phyloP scores from a whole-genome alignment of 2,113 vertebrate genomes.

The Symphodus melops region DNA sequence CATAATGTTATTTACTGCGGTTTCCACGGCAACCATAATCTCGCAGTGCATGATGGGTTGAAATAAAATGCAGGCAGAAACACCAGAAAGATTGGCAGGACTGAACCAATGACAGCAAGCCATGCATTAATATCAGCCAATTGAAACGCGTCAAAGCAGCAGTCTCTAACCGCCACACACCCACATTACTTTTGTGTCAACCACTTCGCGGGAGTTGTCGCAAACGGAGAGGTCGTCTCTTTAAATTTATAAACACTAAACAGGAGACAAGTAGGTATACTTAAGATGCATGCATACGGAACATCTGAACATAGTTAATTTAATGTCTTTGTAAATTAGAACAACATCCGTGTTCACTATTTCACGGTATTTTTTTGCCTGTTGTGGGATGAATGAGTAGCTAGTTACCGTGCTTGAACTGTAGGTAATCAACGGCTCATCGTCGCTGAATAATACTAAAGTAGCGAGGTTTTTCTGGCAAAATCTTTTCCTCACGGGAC shows the following conservation, averaged over 20 bases:
- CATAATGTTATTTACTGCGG: constrained; percentile 46
- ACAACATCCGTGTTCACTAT: not conserved
- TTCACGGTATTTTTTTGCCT: not conserved
- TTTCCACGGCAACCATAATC: constrained; percentile 57
- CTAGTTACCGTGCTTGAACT: constrained; percentile 18
- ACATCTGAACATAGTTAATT: not conserved
- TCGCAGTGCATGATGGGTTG: constrained; percentile 80
- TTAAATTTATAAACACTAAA: constrained; percentile 35
- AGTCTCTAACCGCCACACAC: constrained; percentile 68
- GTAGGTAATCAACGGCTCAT: constrained; percentile 21
- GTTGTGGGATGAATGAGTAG: constrained; percentile 48
- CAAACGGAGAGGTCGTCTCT: constrained; percentile 43
- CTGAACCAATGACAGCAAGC: constrained; percentile 64
- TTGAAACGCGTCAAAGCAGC: constrained; percentile 47
- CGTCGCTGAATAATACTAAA: constrained; percentile 6
- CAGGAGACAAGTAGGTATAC: constrained; percentile 63
- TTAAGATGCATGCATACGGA: not conserved
- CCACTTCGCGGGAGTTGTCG: constrained; percentile 80
- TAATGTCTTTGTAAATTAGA: not conserved
- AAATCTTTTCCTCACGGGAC: not conserved
- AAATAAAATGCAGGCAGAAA: constrained; percentile 84
- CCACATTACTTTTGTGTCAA: constrained; percentile 80
- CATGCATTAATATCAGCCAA: constrained; percentile 59
- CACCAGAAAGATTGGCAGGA: constrained; percentile 44
- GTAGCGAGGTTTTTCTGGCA: constrained; percentile 9